Evolutionary conservation across 1,140 invertebrate species (phyloP).

Genomic region (Brachystomella parvula): DNA sequence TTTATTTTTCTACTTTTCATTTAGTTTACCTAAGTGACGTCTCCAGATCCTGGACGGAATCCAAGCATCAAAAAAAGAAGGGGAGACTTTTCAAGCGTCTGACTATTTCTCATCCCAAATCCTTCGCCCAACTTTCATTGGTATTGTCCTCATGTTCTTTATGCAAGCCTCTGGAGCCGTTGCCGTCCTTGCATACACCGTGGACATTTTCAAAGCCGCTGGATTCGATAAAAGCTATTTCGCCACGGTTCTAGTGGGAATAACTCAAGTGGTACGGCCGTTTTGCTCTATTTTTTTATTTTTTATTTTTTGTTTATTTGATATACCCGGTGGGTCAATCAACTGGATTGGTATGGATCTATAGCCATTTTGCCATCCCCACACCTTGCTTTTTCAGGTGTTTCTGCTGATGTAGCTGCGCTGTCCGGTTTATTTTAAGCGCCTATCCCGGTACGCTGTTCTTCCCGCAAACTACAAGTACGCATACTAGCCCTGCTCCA

Average conservation of each 20-base stretch:
- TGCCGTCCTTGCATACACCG: constrained; percentile 71
- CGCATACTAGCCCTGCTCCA: too few species aligned
- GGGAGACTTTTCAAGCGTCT: constrained; percentile 34
- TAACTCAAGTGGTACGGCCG: not conserved
- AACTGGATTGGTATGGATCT: not conserved
- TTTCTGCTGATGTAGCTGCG: too few species aligned
- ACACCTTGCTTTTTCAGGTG: too few species aligned
- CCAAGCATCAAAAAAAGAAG: constrained; percentile 27
- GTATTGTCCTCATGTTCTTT: constrained; percentile 44
- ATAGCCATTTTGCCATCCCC: too few species aligned
- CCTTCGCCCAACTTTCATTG: constrained; percentile 42
- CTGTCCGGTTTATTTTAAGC: too few species aligned
- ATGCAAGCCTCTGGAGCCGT: constrained; percentile 48
- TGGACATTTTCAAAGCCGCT: constrained; percentile 56
- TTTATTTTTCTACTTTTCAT: not conserved
- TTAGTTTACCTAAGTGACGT: not conserved
- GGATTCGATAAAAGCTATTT: constrained; percentile 37
- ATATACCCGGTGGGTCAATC: not conserved
- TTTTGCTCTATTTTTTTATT: not conserved
- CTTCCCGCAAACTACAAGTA: too few species aligned
- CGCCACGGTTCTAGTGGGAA: constrained; percentile 15
- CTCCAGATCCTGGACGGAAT: not conserved
- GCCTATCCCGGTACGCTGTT: too few species aligned
- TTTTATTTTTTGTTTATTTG: not conserved
- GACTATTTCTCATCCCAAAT: constrained; percentile 24